Percentiles rank a stretch among this genome's conserved stretches.
Conservation (phyloP, 2,888 invertebrate genomes). For the Deilephila elpenor region DNA sequence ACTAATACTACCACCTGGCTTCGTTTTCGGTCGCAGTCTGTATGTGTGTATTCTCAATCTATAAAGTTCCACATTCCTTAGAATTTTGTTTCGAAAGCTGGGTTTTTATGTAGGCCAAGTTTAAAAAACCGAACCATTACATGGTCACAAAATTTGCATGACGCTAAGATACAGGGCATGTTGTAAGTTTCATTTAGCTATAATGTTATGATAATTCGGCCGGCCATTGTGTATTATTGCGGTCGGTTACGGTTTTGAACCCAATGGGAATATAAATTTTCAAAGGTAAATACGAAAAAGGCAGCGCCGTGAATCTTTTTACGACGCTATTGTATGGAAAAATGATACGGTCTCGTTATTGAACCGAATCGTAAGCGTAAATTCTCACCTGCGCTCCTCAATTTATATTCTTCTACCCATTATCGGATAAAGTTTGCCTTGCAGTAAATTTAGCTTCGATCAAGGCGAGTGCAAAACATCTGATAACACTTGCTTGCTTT, state of each 20-base stretch:
- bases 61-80: no score
- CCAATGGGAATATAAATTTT: slow-evolving; percentile 80
- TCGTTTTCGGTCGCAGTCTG: no score
- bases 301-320: slow-evolving; percentile 74
- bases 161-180: slow-evolving; percentile 5
- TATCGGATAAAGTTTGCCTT: slow-evolving; percentile 33
- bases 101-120: neutral
- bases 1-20: no score
- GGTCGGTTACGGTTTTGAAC: slow-evolving; percentile 70
- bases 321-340: slow-evolving; percentile 68
- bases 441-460: slow-evolving; percentile 30
- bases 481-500: neutral
- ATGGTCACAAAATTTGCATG: neutral
- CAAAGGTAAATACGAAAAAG: slow-evolving; percentile 77
- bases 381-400: slow-evolving; percentile 52
- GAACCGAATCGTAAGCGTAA: slow-evolving; percentile 57
- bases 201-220: slow-evolving; percentile 80
- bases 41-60: no score
- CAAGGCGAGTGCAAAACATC: slow-evolving; percentile 4
- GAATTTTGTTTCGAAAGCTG: neutral
- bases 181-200: slow-evolving; percentile 24
- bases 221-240: slow-evolving; percentile 78
- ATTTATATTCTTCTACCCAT: slow-evolving; percentile 46
- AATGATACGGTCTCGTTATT: slow-evolving; percentile 66
- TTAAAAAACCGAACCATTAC: neutral